Evolutionary conservation across 1,140 invertebrate species (phyloP), one percentile per base, ranked within the genome.

Genomic region (Listronotus oregonensis): DNA sequence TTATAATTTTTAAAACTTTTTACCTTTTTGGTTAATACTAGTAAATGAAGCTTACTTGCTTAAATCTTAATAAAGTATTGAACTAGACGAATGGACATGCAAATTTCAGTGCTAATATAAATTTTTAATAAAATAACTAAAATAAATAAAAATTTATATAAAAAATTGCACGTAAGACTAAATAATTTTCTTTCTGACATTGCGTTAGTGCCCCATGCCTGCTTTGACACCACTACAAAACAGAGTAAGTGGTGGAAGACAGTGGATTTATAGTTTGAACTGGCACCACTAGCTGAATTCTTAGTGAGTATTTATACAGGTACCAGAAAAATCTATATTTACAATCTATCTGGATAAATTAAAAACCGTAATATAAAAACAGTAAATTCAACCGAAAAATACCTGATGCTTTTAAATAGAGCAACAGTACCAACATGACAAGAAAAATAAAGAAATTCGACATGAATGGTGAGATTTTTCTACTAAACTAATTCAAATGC

Each of bases 231-330:
- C 73, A 75, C 75, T 72, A 51, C 59, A 51, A 64, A 32, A 43
- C 21, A 64, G 39, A 27, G 18, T 27, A 17, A 68, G 71, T 74
- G 71, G 72, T 70, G 75, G 76, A 77, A 77, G 75, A 77, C 75
- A 63, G 65, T 73, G 73, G 76, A 77, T 76, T 75, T 67, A 44
- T 17, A 18, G 46, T 49, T 43, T 34, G 11, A 37, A 34, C 70
- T 77, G 75, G 75, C 73, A 75, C 76, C 72, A 50, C 58, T 58
- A 60, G 60, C 69, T 71, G 70, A 67, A 71, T 75, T 73, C 67
- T 65, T 46, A 70, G 69, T 75, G 74, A 76, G 73, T 77, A 73
- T 59, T 71, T 69, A 61, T 69, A 77, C 76, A 77, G 76, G 76
- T 77, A 76, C 76, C 76, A 72, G 75, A 77, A 73, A 75, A 75